Evolutionary conservation across 2,888 invertebrate genomes (phyloP).

Genomic region (Gymnocheta viridis): DNA sequence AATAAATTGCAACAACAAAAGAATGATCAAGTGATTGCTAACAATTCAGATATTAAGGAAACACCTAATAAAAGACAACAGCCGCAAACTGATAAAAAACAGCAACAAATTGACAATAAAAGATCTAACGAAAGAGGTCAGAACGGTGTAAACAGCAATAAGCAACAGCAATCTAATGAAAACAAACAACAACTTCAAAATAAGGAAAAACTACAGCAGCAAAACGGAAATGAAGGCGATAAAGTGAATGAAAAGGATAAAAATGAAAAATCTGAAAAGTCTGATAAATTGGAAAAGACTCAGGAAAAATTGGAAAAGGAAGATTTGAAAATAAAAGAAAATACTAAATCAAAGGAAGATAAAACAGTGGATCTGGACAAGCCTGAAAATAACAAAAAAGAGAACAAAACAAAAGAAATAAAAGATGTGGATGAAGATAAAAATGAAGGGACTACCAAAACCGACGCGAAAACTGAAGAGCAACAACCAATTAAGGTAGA

Average conservation of each 20-base stretch:
- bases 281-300: conserved; percentile 53
- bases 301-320: conserved; percentile 70
- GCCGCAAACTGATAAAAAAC: conserved; percentile 56
- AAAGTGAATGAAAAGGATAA: conserved; percentile 72
- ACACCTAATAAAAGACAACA: conserved; percentile 52
- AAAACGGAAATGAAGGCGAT: conserved; percentile 63
- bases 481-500: conserved; percentile 41
- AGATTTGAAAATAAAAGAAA: too few species aligned
- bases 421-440: conserved; percentile 50
- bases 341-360: conserved; percentile 63
- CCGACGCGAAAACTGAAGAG: not conserved
- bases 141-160: conserved; percentile 73
- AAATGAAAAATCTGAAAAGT: conserved; percentile 56
- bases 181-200: conserved; percentile 44
- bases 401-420: conserved; percentile 52
- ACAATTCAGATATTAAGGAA: conserved; percentile 52
- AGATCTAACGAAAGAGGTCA: conserved; percentile 71
- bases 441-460: conserved; percentile 30
- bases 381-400: conserved; percentile 36
- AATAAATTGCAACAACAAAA: conserved; percentile 69
- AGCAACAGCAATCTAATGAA: conserved; percentile 60
- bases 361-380: conserved; percentile 56
- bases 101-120: conserved; percentile 63
- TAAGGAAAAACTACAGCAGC: conserved; percentile 54
- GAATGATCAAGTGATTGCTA: conserved; percentile 61